These are phyloP conservation scores for Caenorhabditis remanei DNA, from an alignment of 1,140 invertebrate species.

Conservation along the genomic window DNA sequence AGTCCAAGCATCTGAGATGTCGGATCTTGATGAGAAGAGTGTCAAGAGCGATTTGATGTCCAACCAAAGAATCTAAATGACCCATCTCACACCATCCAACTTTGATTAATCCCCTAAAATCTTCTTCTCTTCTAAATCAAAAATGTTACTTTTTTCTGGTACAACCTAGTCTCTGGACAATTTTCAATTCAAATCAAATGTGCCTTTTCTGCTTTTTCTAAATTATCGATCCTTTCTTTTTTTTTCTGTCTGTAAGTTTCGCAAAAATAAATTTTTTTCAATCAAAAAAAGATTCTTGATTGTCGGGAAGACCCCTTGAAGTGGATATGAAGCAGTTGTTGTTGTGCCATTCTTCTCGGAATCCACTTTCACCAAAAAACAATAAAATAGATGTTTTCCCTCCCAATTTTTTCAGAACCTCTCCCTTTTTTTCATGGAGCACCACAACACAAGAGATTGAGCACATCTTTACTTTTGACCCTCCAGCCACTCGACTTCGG, in stretches of 20 bases:
- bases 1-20: constrained; percentile 77
- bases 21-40: constrained; percentile 77
- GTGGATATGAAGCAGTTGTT: background rate
- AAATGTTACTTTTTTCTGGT: constrained; percentile 16
- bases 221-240: constrained; percentile 20
- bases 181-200: background rate
- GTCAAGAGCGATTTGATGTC: constrained; percentile 76
- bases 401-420: constrained; percentile 1
- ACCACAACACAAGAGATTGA: background rate
- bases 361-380: background rate
- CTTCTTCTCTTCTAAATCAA: background rate
- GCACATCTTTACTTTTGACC: constrained; percentile 34
- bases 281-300: background rate
- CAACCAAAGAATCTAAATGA: constrained; percentile 73
- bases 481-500: constrained; percentile 4
- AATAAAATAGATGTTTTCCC: constrained; percentile 14
- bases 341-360: background rate
- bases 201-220: constrained; percentile 11
- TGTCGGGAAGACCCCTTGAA: background rate
- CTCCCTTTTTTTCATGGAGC: background rate
- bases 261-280: background rate
- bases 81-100: background rate
- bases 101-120: background rate
- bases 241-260: constrained; percentile 28
- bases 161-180: constrained; percentile 21